Evolutionary conservation across 2,113 vertebrate genomes (phyloP).

Genomic region (Sapajus apella): DNA sequence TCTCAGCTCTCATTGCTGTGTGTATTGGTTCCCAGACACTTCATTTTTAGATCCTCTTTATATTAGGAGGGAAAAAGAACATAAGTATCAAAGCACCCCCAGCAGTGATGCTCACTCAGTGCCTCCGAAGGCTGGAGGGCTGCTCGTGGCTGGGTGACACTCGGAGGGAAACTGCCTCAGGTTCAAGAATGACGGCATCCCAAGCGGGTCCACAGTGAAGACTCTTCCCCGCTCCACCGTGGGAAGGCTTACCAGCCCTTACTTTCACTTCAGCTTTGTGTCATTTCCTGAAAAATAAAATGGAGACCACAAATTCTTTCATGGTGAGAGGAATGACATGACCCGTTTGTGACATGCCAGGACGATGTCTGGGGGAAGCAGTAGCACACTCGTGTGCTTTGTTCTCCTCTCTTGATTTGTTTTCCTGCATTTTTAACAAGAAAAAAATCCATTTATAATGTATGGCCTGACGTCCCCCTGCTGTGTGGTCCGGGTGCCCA

Average conservation of each 20-base stretch:
- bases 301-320: not conserved
- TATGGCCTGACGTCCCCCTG: not conserved
- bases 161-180: not conserved
- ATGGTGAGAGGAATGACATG: not conserved
- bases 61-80: not conserved
- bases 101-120: fast-evolving
- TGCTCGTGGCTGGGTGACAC: not conserved
- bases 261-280: not conserved
- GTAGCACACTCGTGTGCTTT: not conserved
- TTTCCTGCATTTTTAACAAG: not conserved
- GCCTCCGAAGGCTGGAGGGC: not conserved
- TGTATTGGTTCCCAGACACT: not conserved
- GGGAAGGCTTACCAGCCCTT: not conserved
- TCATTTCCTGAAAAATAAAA: not conserved
- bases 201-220: not conserved
- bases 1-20: too few species aligned
- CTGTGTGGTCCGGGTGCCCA: not conserved
- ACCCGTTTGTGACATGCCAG: not conserved
- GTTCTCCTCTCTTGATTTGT: not conserved
- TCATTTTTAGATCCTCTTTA: not conserved
- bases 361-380: not conserved
- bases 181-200: not conserved
- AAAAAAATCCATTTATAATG: not conserved
- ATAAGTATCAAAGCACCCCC: not conserved
- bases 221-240: not conserved